Evolutionary conservation across 2,888 invertebrate genomes (phyloP), one percentile per base, ranked within the genome.

Genomic region (Euproctis similis): DNA sequence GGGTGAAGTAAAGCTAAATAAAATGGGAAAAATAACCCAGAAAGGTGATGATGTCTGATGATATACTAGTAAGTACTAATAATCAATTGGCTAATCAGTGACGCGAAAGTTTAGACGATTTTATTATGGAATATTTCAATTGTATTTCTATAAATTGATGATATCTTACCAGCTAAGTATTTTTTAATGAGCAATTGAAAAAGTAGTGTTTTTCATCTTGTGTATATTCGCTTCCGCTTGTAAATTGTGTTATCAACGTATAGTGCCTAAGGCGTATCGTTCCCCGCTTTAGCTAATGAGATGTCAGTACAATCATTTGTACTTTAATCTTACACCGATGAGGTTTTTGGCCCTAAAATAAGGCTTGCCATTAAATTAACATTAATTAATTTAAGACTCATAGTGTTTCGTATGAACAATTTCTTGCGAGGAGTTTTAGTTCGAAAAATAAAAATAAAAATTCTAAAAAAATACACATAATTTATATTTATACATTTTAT

Each of bases 251-350:
- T 53, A 36, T 35, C 24, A 27, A 29, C 42, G 40, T 57, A 67
- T 69, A 69, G 62, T 59, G 76, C 77, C 74, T 39, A 46, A 44
- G 77, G 80, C 75, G 53, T 56, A 63, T 60, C 60, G 74, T 68
- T 75, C 73, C 58, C 72, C 75, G 77, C 75, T 77, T 50, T 76
- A 78, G 80, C 80, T 82, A 82, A 82, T 82, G 82, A 82, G 82
- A 81, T 81, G 82, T 82, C 82, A 82, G 81, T 74, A 78, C 77
- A 81, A 82, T 80, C 77, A 82, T 82, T 81, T 78, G 71, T 68
- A 78, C 77, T 78, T 75, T 76, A 77, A 73, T 75, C 78, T 80
- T 71, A 72, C 63, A 59, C 68, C 57, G 59, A 66, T 68, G 58
- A 77, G 77, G 67, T 81, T 82, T 81, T 82, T 74, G 80, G 77